phyloP scores from a whole-genome alignment of 2,888 invertebrate genomes.

The Choristoneura rosaceana region DNA sequence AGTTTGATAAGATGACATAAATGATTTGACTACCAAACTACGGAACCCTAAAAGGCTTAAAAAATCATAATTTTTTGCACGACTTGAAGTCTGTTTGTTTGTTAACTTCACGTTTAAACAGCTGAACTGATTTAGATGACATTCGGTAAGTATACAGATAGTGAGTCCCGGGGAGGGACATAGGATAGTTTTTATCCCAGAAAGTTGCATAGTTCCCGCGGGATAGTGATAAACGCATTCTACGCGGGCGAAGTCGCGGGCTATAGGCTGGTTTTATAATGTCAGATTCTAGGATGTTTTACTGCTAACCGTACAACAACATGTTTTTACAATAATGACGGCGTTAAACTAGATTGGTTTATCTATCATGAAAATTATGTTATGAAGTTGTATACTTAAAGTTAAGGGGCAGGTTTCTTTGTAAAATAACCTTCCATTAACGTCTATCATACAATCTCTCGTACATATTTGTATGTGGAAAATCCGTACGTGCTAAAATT shows the following conservation, averaged over 20 bases:
- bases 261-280: too few relatives aligned
- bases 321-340: slow-evolving; percentile 15
- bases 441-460: slow-evolving; percentile 6
- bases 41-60: too few relatives aligned
- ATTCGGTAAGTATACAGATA: too few relatives aligned
- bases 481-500: slow-evolving; percentile 8
- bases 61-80: too few relatives aligned
- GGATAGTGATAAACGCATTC: too few relatives aligned
- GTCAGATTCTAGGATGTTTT: neutral
- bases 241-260: too few relatives aligned
- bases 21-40: neutral
- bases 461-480: slow-evolving; percentile 2
- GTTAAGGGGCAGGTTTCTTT: slow-evolving; percentile 28
- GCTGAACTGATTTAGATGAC: too few relatives aligned
- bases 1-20: neutral
- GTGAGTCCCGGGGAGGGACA: too few relatives aligned
- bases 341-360: slow-evolving; percentile 18
- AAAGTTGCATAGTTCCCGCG: too few relatives aligned
- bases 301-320: slow-evolving; percentile 18
- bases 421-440: neutral
- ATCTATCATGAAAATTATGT: slow-evolving; percentile 17
- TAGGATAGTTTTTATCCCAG: too few relatives aligned
- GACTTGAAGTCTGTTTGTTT: too few relatives aligned
- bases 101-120: too few relatives aligned
- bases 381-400: neutral